These are phyloP conservation scores for Eudyptes chrysolophus DNA, from an alignment of 2,113 vertebrate species.

Conservation along the genomic window DNA sequence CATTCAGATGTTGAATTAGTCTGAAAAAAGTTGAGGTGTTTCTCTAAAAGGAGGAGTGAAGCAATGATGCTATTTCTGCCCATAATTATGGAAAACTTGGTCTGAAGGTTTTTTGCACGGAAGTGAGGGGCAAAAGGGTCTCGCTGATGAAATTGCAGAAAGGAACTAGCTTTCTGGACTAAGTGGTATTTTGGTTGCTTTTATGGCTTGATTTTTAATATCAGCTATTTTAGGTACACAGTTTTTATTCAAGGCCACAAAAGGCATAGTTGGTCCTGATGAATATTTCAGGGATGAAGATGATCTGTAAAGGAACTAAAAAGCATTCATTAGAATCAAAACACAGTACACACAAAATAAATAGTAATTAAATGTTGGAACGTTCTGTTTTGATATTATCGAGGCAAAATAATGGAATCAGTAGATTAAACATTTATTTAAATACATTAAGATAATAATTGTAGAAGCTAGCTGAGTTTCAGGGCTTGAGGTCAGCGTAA, in stretches of 20 bases:
- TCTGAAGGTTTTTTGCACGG: neutral
- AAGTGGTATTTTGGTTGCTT: neutral
- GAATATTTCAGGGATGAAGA: neutral
- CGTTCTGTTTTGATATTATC: neutral
- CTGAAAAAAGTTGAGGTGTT: neutral
- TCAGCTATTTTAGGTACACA: neutral
- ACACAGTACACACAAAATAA: neutral
- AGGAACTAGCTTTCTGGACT: neutral
- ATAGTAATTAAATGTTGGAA: neutral
- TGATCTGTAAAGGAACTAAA: neutral
- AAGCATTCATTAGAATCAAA: constrained; percentile 1
- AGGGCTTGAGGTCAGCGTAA: neutral
- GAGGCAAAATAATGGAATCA: neutral
- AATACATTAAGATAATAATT: neutral
- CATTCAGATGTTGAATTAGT: neutral
- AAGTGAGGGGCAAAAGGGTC: neutral
- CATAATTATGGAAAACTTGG: neutral
- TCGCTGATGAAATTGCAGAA: neutral
- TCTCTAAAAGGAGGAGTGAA: neutral
- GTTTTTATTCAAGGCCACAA: neutral
- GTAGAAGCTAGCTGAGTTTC: neutral
- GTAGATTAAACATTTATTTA: neutral
- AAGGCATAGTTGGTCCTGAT: neutral
- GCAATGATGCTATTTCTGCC: neutral
- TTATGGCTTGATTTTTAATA: neutral